These are phyloP conservation scores for Drosophila conformis DNA, from an alignment of 2,888 invertebrate species.

Conservation along the genomic window DNA sequence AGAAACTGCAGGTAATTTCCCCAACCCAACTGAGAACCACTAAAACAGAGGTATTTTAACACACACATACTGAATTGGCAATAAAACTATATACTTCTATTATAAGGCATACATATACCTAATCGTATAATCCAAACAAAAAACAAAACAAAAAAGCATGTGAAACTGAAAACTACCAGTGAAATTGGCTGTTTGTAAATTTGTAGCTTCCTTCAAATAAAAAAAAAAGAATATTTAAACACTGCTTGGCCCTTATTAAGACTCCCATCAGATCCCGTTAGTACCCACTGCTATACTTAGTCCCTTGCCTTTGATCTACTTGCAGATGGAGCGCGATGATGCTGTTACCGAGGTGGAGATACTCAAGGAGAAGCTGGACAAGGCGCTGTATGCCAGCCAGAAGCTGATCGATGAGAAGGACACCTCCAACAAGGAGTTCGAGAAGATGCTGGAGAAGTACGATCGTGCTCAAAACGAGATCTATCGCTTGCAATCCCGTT, in stretches of 20 bases:
- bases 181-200: slow-evolving; percentile 83
- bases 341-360: slow-evolving; percentile 93
- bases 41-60: slow-evolving; percentile 35
- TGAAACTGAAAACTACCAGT: slow-evolving; percentile 64
- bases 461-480: slow-evolving; percentile 96
- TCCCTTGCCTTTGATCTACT: slow-evolving; percentile 14
- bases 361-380: slow-evolving; percentile 95
- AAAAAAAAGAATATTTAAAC: neutral
- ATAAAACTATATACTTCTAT: slow-evolving; percentile 32
- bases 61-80: slow-evolving; percentile 17
- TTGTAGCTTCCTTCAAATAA: slow-evolving; percentile 70
- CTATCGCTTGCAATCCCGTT: slow-evolving; percentile 94
- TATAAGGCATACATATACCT: slow-evolving; percentile 35
- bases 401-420: slow-evolving; percentile 95
- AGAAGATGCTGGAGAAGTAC: slow-evolving; percentile 96
- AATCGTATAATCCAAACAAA: slow-evolving; percentile 41
- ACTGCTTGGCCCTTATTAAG: slow-evolving; percentile 41
- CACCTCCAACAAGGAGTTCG: slow-evolving; percentile 94
- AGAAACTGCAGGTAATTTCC: slow-evolving; percentile 90
- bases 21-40: slow-evolving; percentile 10
- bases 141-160: slow-evolving; percentile 56
- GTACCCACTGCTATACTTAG: slow-evolving; percentile 3
- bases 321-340: slow-evolving; percentile 93
- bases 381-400: slow-evolving; percentile 92
- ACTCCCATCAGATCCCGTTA: neutral